Evolutionary conservation across 2,113 vertebrate genomes (phyloP), one percentile per base, ranked within the genome.

Genomic region (Phainopepla nitens): DNA sequence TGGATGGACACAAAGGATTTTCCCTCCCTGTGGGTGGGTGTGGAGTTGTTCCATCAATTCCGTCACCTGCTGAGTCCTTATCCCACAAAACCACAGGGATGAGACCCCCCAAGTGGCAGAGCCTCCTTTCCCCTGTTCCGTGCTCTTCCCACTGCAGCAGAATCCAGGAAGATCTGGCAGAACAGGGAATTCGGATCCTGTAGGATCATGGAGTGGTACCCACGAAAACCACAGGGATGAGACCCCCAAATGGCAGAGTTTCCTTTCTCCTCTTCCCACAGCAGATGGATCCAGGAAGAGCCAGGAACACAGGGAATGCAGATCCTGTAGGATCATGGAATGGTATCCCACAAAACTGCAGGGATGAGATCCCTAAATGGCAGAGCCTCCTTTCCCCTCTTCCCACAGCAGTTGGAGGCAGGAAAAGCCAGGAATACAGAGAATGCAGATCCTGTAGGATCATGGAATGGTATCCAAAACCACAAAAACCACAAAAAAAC

Each of bases 161-260:
- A 39, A 73, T 17, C 11, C 15, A 39, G 33, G 28, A 44, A 21
- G 73, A 28, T 1, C 21, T 13, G 13, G 41, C 13, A 23, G 6
- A 15, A 24, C 7, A 7, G 12, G 49, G 33, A 33, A 72, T 89
- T 62, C 16, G 4, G 10, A 13, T 29, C 0, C 0, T 10, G 7
- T 10, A 5, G 41, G 20, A n/a, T 11, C 12, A 13, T 20, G n/a
- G 62, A 44, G 49, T 7, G 1, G 1, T 11, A 0, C 15, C 16
- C 73, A 20, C 12, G 7, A 39, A 77, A 77, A 2, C 5, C 28
- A 25, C 35, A 11, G 25, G 27, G 28, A 50, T 39, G n/a, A 50
- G 44, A 1, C 0, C 28, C 25, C 10, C 13, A 2, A 15, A 49
- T 19, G n/a, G 7, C 25, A 16, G 24, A 57, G 27, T 0, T 0